Conservation (phyloP, 1,140 invertebrate species). For the Lepidurus arcticus region DNA sequence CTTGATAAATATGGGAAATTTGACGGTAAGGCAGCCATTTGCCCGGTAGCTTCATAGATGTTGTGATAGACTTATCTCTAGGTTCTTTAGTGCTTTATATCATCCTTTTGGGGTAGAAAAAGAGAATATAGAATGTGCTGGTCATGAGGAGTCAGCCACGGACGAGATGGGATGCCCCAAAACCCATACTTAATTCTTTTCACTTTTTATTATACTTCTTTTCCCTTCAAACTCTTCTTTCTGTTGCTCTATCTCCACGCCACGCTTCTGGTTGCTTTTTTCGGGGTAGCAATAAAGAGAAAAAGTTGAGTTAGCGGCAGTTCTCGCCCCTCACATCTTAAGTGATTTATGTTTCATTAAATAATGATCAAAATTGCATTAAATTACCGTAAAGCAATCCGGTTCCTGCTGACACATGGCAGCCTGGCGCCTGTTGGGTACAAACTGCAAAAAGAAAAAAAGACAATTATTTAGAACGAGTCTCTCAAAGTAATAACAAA, state of each 20-base stretch:
- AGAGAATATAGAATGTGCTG: constrained; percentile 4
- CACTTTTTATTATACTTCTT: background rate
- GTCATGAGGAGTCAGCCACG: background rate
- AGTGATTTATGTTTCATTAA: constrained; percentile 9
- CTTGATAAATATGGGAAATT: too few species aligned
- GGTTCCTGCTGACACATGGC: constrained; percentile 58
- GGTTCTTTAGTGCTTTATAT: constrained; percentile 7
- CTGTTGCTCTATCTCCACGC: constrained; percentile 7
- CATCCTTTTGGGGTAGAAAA: background rate
- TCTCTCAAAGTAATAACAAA: background rate
- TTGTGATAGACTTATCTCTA: too few species aligned
- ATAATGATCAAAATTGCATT: constrained; percentile 23
- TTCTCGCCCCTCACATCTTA: background rate
- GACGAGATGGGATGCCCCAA: background rate
- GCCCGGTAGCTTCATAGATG: too few species aligned
- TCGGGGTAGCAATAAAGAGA: background rate
- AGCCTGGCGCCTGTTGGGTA: constrained; percentile 41
- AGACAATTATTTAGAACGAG: constrained; percentile 6
- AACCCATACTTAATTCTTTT: background rate
- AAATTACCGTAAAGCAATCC: constrained; percentile 60
- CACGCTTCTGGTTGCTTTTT: background rate
- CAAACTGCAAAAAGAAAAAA: constrained; percentile 32
- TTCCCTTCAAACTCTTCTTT: background rate
- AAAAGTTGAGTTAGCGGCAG: background rate
- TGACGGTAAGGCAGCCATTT: too few species aligned